A percentile compares a stretch with the other conserved stretches of the same genome.
phyloP scores from a whole-genome alignment of 2,797 vertebrate genomes.

The Crocidura indochinensis region DNA sequence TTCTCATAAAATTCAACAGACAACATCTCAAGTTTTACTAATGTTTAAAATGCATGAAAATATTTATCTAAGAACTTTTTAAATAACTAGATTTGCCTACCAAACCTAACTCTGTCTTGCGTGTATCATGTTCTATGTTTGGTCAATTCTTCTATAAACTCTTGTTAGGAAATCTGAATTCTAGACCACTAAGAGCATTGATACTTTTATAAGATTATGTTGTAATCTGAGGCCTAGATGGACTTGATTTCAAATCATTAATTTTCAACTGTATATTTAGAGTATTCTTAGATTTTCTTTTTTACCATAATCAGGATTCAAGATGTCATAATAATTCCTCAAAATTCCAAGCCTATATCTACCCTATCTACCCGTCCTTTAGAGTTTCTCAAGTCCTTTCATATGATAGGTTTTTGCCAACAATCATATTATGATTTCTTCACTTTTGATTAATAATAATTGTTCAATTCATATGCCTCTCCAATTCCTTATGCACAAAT shows the following conservation, averaged over 20 bases:
- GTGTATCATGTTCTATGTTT: neutral
- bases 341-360: too few species aligned
- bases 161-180: slow-evolving; percentile 51
- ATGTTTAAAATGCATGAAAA: slow-evolving; percentile 65
- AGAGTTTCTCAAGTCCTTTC: neutral
- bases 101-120: neutral
- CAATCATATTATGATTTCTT: slow-evolving; percentile 36
- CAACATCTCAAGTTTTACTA: slow-evolving; percentile 13
- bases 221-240: slow-evolving; percentile 9
- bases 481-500: slow-evolving; percentile 22
- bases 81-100: slow-evolving; percentile 58
- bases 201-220: slow-evolving; percentile 19
- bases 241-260: slow-evolving; percentile 3
- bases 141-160: slow-evolving; percentile 20
- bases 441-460: neutral
- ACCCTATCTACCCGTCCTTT: too few species aligned
- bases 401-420: neutral
- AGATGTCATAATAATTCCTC: neutral
- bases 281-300: slow-evolving; percentile 33
- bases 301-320: neutral
- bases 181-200: slow-evolving; percentile 48
- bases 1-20: slow-evolving; percentile 66
- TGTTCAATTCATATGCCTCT: neutral
- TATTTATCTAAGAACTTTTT: slow-evolving; percentile 62
- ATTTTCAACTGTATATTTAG: neutral